phyloP scores from a whole-genome alignment of 2,888 invertebrate species.

The Argynnis bischoffii region DNA sequence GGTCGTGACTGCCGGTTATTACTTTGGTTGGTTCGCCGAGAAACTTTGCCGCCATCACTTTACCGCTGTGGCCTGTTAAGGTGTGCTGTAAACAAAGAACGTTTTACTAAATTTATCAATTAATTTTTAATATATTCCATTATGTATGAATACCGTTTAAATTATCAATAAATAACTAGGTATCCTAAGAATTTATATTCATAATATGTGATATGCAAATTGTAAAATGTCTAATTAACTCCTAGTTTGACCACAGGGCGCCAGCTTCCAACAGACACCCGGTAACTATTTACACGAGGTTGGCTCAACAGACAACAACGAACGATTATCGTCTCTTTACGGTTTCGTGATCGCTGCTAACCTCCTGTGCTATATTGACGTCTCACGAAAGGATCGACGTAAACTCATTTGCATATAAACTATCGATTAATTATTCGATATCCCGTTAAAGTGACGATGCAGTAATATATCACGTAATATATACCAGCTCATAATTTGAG shows the following conservation, averaged over 20 bases:
- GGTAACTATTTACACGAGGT: constrained; percentile 57
- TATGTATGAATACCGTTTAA: background rate
- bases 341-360: constrained; percentile 59
- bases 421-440: constrained; percentile 54
- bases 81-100: constrained; percentile 85
- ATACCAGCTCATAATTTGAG: constrained; percentile 29
- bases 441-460: constrained; percentile 26
- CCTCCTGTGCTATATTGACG: constrained; percentile 52
- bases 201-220: background rate
- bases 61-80: constrained; percentile 97
- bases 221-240: background rate
- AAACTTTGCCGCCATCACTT: constrained; percentile 98
- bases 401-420: constrained; percentile 60
- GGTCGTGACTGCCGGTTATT: constrained; percentile 98
- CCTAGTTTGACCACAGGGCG: background rate
- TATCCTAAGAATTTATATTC: background rate
- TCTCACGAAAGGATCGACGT: constrained; percentile 54
- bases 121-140: too few relatives aligned
- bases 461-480: constrained; percentile 27
- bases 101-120: constrained; percentile 5
- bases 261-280: constrained; percentile 48
- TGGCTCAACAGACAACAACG: constrained; percentile 48
- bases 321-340: constrained; percentile 67
- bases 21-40: constrained; percentile 95
- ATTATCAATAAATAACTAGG: too few relatives aligned